Evolutionary conservation across 2,888 invertebrate species (phyloP), one percentile per base, ranked within the genome.

Genomic region (Limnephilus auricula): DNA sequence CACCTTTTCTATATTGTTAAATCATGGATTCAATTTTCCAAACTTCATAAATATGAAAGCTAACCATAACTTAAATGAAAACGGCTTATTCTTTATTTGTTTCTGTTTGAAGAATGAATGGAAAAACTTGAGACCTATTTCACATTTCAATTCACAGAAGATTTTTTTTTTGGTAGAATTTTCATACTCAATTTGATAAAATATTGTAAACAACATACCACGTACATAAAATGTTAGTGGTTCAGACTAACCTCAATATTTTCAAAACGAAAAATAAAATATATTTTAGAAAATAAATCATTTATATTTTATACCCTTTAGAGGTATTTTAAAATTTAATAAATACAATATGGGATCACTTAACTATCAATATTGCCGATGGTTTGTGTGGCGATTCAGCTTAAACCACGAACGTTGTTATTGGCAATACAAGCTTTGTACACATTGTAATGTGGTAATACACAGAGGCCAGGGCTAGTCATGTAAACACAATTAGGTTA

Each of bases 31-130:
- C 31, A 31, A 80, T 31, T 80, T 31, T 5, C 5, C 18, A 34
- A 31, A 82, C 34, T 82, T 82, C 34, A 25, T 82, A 31, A 82
- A 82, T 82, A 34, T 82, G 32, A 82, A 31, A 82, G 34, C 34
- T 82, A 80, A 79, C 79, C n/a, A 15, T 31, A 18, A 25, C 6
- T 82, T 34, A 18, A 82, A 32, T 32, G 15, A 32, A 82, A 82
- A 82, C 34, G 5, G 34, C 30, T 32, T 31, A 9, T 82, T 30
- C 32, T 82, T 34, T 31, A 82, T 25, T 82, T 82, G 9, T 34
- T 18, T 34, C 32, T 9, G 80, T 31, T 82, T 25, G 34, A 34
- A 25, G 25, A 18, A 34, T 15, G 31, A 30, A 31, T 25, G 18
- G 12, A 34, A 37, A 34, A 82, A 82, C 6, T 79, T 80, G 15